These are phyloP conservation scores for Protomyctophum bolini DNA, from an alignment of 2,113 vertebrate species.

Conservation along the genomic window DNA sequence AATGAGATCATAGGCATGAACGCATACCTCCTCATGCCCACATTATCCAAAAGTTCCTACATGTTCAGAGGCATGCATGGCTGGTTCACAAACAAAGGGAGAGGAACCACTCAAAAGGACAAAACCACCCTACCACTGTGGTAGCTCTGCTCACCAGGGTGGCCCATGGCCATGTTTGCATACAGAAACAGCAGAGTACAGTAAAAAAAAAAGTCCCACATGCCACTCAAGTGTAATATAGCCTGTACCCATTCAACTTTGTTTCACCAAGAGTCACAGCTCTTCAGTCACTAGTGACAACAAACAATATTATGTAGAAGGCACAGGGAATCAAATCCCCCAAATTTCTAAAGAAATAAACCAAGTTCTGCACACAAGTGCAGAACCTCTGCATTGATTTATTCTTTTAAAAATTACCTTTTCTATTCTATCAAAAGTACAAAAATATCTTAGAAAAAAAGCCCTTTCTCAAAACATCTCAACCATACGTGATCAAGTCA, in stretches of 20 bases:
- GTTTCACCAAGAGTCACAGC: conserved; percentile 9
- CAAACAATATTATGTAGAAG: conserved; percentile 26
- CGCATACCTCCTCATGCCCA: conserved; percentile 1
- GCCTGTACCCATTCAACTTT: conserved; percentile 32
- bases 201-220: conserved; percentile 14
- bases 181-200: conserved; percentile 11
- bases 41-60: conserved; percentile 12
- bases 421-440: too few relatives aligned
- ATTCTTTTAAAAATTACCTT: too few relatives aligned
- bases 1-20: not conserved
- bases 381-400: too few relatives aligned
- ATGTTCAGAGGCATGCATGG: not conserved
- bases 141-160: conserved; percentile 31
- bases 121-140: conserved; percentile 10
- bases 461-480: too few relatives aligned
- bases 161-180: not conserved
- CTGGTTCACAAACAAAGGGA: conserved; percentile 23
- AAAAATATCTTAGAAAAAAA: too few relatives aligned
- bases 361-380: too few relatives aligned
- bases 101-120: conserved; percentile 12
- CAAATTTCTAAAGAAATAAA: too few relatives aligned
- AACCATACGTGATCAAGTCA: too few relatives aligned
- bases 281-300: conserved; percentile 39
- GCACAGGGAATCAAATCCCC: too few relatives aligned
- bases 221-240: conserved; percentile 1